phyloP scores from a whole-genome alignment of 2,113 vertebrate genomes.

The Climacteris rufus region DNA sequence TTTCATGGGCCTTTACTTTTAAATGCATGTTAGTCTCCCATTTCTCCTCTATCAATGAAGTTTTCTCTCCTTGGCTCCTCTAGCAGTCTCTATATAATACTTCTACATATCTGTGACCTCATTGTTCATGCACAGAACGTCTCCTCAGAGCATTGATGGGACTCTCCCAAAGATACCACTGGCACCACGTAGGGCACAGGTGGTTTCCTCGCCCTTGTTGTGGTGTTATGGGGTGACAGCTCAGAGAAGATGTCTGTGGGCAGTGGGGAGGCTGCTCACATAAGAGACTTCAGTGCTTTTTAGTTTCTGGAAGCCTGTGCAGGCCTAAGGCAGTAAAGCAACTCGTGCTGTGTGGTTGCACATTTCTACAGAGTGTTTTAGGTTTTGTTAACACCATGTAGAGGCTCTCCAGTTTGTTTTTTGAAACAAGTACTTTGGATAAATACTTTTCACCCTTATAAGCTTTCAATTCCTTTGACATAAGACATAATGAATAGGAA shows the following conservation, averaged over 20 bases:
- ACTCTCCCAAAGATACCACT: neutral
- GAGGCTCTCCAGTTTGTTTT: accelerated
- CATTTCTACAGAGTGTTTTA: neutral
- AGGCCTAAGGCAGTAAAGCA: neutral
- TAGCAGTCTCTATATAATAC: neutral
- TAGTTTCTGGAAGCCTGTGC: neutral
- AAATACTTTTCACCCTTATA: neutral
- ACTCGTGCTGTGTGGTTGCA: neutral
- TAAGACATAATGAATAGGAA: neutral
- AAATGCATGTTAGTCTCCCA: neutral
- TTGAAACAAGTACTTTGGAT: neutral
- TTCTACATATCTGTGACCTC: neutral
- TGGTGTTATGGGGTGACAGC: too few species aligned
- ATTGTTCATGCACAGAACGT: neutral
- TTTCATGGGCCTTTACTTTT: neutral
- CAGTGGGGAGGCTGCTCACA: neutral
- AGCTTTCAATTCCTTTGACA: neutral
- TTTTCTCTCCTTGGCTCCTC: neutral
- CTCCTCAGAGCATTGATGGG: neutral
- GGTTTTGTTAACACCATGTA: neutral
- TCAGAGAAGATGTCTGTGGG: accelerated
- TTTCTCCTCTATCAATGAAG: neutral
- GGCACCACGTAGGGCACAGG: accelerated
- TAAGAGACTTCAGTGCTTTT: neutral
- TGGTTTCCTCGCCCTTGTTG: neutral